Evolutionary conservation across 2,888 invertebrate species (phyloP).

Genomic region (Caenorhabditis parvicauda): DNA sequence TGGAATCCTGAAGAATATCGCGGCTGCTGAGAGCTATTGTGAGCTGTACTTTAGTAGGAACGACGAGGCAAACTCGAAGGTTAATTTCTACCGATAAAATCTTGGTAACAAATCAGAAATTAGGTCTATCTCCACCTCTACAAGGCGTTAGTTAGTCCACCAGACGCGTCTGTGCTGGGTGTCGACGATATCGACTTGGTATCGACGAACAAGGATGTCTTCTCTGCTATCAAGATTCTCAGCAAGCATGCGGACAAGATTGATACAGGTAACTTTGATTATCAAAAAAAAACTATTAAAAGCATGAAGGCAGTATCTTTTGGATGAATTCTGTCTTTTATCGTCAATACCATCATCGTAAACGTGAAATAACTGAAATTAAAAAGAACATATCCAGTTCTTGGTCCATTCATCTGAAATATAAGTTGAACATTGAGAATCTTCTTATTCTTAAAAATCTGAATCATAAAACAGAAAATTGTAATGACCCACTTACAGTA

Average conservation of each 20-base stretch:
- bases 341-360: too few relatives aligned
- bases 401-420: too few relatives aligned
- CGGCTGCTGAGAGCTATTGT: conserved; percentile 82
- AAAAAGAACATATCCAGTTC: too few relatives aligned
- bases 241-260: conserved; percentile 82
- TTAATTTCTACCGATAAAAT: conserved; percentile 8
- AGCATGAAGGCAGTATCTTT: not conserved
- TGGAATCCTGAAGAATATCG: conserved; percentile 78
- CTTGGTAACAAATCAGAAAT: not conserved
- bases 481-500: conserved; percentile 16
- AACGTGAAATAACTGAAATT: too few relatives aligned
- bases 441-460: too few relatives aligned
- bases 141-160: conserved; percentile 69
- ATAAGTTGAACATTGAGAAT: too few relatives aligned
- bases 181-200: conserved; percentile 26
- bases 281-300: conserved; percentile 7
- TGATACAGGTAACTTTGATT: conserved; percentile 74
- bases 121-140: conserved; percentile 72
- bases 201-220: conserved; percentile 73
- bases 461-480: too few relatives aligned
- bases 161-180: conserved; percentile 48
- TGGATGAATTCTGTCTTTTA: too few relatives aligned
- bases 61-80: conserved; percentile 50
- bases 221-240: conserved; percentile 77
- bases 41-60: conserved; percentile 45